phyloP scores from a whole-genome alignment of 2,797 vertebrate species.

The Tamandua tetradactyla region DNA sequence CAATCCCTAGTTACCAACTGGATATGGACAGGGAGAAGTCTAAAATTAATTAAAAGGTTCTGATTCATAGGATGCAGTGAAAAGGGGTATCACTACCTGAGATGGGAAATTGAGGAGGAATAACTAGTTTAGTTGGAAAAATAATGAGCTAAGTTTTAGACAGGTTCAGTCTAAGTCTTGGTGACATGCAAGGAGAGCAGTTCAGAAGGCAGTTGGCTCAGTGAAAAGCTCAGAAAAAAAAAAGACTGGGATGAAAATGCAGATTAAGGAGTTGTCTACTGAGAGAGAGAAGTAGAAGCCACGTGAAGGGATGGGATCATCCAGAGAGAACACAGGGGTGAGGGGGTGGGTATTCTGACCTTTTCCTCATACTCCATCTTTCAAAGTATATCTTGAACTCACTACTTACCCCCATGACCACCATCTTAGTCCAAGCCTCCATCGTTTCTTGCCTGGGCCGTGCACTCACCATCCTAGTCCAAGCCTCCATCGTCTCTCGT shows the following conservation, averaged over 20 bases:
- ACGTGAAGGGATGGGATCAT: accelerated
- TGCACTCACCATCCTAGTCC: no score
- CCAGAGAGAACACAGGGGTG: neutral
- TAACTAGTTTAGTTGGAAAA: neutral
- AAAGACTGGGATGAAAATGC: neutral
- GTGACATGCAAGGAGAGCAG: neutral
- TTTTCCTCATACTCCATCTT: neutral
- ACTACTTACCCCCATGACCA: neutral
- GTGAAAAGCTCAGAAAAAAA: neutral
- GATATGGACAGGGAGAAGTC: neutral
- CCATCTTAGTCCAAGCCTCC: neutral
- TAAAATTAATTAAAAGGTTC: neutral
- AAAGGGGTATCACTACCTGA: neutral
- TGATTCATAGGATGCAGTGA: neutral
- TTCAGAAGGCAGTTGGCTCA: neutral
- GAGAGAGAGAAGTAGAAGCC: neutral
- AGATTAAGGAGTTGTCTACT: neutral
- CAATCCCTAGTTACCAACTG: neutral
- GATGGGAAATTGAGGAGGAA: conserved; percentile 8
- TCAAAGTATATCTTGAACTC: neutral
- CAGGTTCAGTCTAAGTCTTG: neutral
- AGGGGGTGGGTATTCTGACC: neutral
- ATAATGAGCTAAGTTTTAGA: neutral
- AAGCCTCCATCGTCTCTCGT: neutral
- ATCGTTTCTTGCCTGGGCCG: neutral